These are phyloP conservation scores for Falcunculus frontatus DNA, from an alignment of 2,113 vertebrate genomes.

Conservation along the genomic window DNA sequence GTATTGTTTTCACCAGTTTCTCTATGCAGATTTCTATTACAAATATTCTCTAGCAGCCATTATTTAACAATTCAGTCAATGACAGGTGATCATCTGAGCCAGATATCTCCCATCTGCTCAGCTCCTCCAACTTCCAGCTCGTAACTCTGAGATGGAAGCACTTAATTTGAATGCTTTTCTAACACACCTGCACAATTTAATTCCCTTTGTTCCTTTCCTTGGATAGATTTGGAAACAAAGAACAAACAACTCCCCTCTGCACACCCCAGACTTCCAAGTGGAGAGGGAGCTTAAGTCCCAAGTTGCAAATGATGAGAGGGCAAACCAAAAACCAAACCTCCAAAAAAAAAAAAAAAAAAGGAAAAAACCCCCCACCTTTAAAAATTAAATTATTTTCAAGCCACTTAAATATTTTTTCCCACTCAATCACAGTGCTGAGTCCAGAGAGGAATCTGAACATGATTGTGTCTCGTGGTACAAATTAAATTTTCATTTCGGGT, in stretches of 20 bases:
- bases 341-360: not conserved
- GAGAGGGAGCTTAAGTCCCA: not conserved
- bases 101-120: not conserved
- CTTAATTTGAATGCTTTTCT: not conserved
- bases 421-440: not conserved
- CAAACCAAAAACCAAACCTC: not conserved
- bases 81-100: not conserved
- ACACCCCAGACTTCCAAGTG: not conserved
- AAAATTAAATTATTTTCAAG: not conserved
- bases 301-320: not conserved
- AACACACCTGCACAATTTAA: not conserved
- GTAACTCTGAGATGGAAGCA: not conserved
- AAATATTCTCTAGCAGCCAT: not conserved
- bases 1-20: not conserved
- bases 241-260: not conserved
- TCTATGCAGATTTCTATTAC: not conserved
- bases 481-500: conserved; percentile 18
- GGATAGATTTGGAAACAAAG: not conserved
- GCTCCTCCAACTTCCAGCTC: not conserved
- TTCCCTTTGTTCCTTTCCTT: not conserved
- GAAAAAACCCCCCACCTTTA: not conserved
- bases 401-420: not conserved
- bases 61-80: not conserved
- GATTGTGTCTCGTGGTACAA: not conserved
- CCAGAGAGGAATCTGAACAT: not conserved